Base-by-base conservation (phyloP, 2,113 vertebrate genomes). In the Ifrita kowaldi region DNA sequence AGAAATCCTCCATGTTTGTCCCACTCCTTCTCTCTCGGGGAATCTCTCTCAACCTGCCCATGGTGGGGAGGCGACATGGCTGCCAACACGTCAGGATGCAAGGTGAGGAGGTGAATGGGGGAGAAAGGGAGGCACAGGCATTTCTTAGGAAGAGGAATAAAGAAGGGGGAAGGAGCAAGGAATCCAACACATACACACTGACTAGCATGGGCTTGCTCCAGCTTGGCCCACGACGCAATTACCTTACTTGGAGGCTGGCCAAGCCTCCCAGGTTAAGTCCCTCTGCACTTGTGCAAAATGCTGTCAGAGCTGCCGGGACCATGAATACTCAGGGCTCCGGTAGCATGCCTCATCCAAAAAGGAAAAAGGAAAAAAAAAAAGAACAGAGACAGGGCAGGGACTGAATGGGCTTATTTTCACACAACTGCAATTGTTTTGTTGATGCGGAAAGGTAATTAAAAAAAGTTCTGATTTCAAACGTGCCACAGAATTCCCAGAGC, bases 391-490 rank as follows among this genome's bases (percentile, higher is more conserved):
- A 90, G 85, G 85, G 77, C 80, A 96, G 93, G 90, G 89, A 94
- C 89, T 68, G 85, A 96, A 93, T 84, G 77, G 89, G 83, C 82
- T 96, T 97, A 86, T 97, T 96, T 97, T 96, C 88, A 93, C 91
- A 95, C 85, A 97, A 95, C 77, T 84, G 93, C 56, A 10, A 95
- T 96, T 97, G 95, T 97, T 97, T 97, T 97, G 95, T 97, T 97
- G 95, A 95, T 96, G 94, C 79, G 57, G 95, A 97, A 97, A 97
- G 95, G 97, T 97, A 97, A 97, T 97, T 97, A 96, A 95, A 95
- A 96, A 97, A 97, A 97, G 94, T 98, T 98, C 97, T 97, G 97
- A 98, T 98, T 98, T 98, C 97, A 98, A 98, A 98, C 96, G 96
- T 98, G 98, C 97, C 97, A 96, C 97, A 98, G 98, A 98, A 97